Base-by-base conservation (phyloP, 2,797 vertebrate genomes). In the Gambelia wislizenii region DNA sequence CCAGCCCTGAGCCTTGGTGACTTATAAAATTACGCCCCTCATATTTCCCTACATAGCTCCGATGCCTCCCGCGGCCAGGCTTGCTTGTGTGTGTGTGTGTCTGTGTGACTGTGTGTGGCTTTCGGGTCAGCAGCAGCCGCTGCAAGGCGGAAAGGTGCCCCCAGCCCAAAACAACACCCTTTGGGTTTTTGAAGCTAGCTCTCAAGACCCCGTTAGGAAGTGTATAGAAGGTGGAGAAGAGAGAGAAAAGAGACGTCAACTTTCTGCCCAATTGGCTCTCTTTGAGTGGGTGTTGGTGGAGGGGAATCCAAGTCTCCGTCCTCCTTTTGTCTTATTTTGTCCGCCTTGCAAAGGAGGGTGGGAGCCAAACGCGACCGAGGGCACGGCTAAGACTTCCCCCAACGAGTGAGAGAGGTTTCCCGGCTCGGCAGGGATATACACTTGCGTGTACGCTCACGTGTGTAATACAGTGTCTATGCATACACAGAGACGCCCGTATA, bases 1-100 rank as follows among this genome's bases (percentile, higher is more conserved):
- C 97, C 97, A 96, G 91, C 92, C 94, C 97, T 93, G 96, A 96
- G 95, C 96, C 96, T 97, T 97, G 98, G 96, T 97, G 97, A 95
- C 97, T 97, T 96, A 96, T 95, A 97, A 96, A 97, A 98, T 97
- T 94, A 96, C 97, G 96, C 30, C 96, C 93, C 95, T 97, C 96
- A 96, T 97, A 96, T 97, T 96, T 97, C 96, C 96, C 95, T 94
- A 91, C 97, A 97, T 97, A 97, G 96, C 96, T 97, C 93, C 94
- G 82, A 97, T 97, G 93, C 96, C 96, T 96, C 92, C 92, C 92
- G 92, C 20, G 14, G 59, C n/a, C 44, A 1, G 22, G 27, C 16
- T n/a, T n/a, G n/a, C n/a, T n/a, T n/a, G n/a, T 14, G 4, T 3
- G 14, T 39, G 64, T 8, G 13, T 42, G 25, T 42, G n/a, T 30